Evolutionary conservation across 1,140 invertebrate species (phyloP), one percentile per base, ranked within the genome.

Genomic region (Bombus superbus): DNA sequence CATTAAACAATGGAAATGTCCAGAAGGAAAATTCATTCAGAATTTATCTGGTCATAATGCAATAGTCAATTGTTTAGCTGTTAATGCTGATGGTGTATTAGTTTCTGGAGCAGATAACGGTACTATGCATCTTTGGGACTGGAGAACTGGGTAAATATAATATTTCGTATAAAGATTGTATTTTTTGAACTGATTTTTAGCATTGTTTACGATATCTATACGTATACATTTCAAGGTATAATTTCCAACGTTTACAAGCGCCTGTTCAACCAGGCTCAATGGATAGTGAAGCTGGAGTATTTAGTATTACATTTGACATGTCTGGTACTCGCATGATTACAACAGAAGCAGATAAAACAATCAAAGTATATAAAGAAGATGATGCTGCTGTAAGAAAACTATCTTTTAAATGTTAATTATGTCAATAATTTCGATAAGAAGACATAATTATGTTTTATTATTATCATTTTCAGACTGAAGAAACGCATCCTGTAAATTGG

Each of bases 41-140:
- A 99, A 99, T 95, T 95, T 99, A 64, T 97, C 98, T 1, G 99
- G 99, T 0, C 99, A 99, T 93, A 99, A 99, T 95, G 98, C 99
- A 0, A 99, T 99, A 86, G 97, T 99, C 1, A 99, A 99, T 94
- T 98, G 98, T 91, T 96, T 99, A 92, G 98, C 98, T 15, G 97
- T 99, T 0, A 99, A 99, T 95, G 96, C 96, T 8, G 99, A 99
- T 91, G 98, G 98, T 1, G 99, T 99, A 42, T 95, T 99, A 8
- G 99, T 99, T 8, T 99, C 99, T 47, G 99, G 99, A 74, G 99
- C 98, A 78, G 99, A 99, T 94, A 99, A 99, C 95, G 99, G 99
- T n/a, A 99, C 99, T 15, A 97, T 99, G 96, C 97, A 98, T 94
- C 98, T 99, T 91, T 99, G 99, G 99, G 99, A 99, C 95, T 99